Base-by-base conservation (phyloP, 2,113 vertebrate genomes). In the Engraulis encrasicolus region DNA sequence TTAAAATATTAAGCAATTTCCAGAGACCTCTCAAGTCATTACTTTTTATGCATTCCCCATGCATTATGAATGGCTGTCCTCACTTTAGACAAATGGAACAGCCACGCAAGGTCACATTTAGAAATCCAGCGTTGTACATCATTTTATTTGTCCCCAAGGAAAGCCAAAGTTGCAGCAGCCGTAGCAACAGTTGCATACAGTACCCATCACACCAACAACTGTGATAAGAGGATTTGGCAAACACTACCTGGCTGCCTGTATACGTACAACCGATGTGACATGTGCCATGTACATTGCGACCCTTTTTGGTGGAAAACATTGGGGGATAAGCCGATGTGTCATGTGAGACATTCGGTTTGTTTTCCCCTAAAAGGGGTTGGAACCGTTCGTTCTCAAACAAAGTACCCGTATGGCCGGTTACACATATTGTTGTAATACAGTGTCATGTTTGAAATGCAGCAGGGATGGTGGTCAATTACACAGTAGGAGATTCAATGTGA, bases 101-200 rank as follows among this genome's bases (percentile, higher is more conserved):
- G 85, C 81, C 86, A 80, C 86, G 85, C 88, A 78, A 38, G 83
- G 83, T 85, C 85, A 83, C 87, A 86, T 87, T 84, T 80, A 80
- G 86, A 89, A 87, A 89, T 86, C 54, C 40, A 6, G 81, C 86
- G 88, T 89, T 86, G 91, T 93, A 91, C 89, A 82, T 38, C 81
- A 78, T 90, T 89, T 91, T 89, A 86, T 91, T 89, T 88, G 66
- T 83, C 50, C 31, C 79, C 78, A 61, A 88, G 66, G 27, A 89
- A 90, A 89, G 90, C 83, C 86, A 90, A 90, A 85, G 90, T 91
- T 31, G 23, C 87, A 87, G 85, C 34, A 85, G 86, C 87, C 36
- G 6, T 31, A 34, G 89, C 90, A 91, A n/a, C n/a, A n/a, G n/a
- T 91, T 88, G 91, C 89, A 90, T 88, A 91, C 89, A 92, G 92